Conservation (phyloP, 1,140 invertebrate genomes). For the Apis dorsata region DNA sequence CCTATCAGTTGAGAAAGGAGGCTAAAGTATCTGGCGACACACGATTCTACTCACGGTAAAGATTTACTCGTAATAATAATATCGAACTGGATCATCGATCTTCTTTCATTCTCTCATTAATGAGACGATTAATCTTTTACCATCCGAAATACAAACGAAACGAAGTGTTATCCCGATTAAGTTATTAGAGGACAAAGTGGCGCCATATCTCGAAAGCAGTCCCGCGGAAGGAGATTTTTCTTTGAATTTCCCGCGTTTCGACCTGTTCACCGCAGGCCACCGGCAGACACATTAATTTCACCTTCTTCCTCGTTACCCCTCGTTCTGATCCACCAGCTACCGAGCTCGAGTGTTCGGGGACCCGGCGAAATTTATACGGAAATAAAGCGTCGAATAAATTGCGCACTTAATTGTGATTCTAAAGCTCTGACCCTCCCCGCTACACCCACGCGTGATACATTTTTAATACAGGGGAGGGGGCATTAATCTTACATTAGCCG, state of each 20-base stretch:
- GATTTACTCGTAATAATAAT: not conserved
- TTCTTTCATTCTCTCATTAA: not conserved
- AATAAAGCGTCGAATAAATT: conserved; percentile 63
- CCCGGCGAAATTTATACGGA: conserved; percentile 54
- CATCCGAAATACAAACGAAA: not conserved
- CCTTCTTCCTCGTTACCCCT: conserved; percentile 37
- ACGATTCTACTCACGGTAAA: not conserved
- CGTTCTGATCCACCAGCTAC: conserved; percentile 35
- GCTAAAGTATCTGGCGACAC: not conserved
- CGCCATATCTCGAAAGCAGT: not conserved
- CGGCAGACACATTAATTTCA: conserved; percentile 63
- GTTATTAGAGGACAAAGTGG: not conserved
- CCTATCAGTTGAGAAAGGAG: too few relatives aligned
- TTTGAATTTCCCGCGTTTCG: conserved; percentile 37
- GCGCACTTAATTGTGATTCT: conserved; percentile 68
- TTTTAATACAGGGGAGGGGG: conserved; percentile 66
- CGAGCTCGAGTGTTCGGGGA: conserved; percentile 12
- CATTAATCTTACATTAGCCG: conserved; percentile 71
- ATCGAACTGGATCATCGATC: not conserved
- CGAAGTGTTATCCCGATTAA: not conserved
- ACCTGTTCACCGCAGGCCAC: conserved; percentile 6
- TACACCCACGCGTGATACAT: conserved; percentile 66
- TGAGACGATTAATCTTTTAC: not conserved
- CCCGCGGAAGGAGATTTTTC: conserved; percentile 22
- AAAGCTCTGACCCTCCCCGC: conserved; percentile 43